Evolutionary conservation across 2,797 vertebrate species (phyloP), one percentile per base, ranked within the genome.

Genomic region (Cirrhinus mrigala): DNA sequence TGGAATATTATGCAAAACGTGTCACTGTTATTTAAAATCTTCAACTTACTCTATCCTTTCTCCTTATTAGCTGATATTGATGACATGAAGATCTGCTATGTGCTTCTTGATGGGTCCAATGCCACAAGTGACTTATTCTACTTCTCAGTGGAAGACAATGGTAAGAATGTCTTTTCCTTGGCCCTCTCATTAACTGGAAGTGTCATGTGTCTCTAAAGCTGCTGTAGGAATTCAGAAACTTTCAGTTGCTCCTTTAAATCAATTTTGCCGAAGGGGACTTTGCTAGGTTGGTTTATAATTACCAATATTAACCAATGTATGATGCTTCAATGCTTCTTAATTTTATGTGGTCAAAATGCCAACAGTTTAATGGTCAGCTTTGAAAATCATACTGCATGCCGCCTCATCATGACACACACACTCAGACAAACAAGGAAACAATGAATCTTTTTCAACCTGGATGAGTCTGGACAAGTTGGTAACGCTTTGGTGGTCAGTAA

Each of bases 61-160:
- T n/a, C 20, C 3, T 78, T 82, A 85, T 89, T 91, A 98, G 97
- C 94, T 88, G 96, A 97, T 90, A 96, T 97, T 68, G 95, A 97
- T 92, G 96, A 97, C 81, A 95, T 96, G 96, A 96, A 96, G 92
- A 95, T 97, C 91, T 94, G 91, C 79, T 98, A 97, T 68, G 89
- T 97, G 85, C 91, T 98, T 90, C 90, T 94, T 83, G 94, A 97
- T 86, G 93, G 91, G 60, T 96, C 94, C 91, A 97, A 96, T 48
- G 94, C 95, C 88, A 95, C 96, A 44, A 95, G 94, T 85, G 96
- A 97, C 62, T 94, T 95, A 85, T 97, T 98, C 93, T 97, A 95
- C 92, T 97, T 98, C 91, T 96, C 94, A 5, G 89, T 97, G 66
- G 95, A 97, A 94, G 97, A 97, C 91, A 94, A 88, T 4, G 96